Evolutionary conservation across 1,140 invertebrate species (phyloP), one percentile per base, ranked within the genome.

Genomic region (Drosophila pandora): DNA sequence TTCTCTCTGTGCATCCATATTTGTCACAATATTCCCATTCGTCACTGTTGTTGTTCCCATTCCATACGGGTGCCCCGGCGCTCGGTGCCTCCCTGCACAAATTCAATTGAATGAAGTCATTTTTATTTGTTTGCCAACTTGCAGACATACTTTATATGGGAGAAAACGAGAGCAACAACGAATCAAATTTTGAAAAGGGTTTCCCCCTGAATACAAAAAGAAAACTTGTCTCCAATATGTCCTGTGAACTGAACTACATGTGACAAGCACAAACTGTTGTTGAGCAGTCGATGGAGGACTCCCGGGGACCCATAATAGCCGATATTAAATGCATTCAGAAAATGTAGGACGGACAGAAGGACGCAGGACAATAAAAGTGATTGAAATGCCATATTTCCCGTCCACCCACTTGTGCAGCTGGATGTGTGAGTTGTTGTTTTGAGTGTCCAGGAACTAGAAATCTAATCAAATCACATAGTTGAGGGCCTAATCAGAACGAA

Each of bases 71-170:
- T 9, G 56, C 71, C 34, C 34, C 2, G 32, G 32, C 10, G n/a
- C 34, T 10, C 34, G 72, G 39, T 21, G n/a, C 9, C 56, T 45
- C 58, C 60, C 69, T 64, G 59, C 65, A 71, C 60, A 87, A 75
- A 88, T 70, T 82, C 82, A 82, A 88, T 87, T 82, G 79, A 87
- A 82, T 87, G 62, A 87, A 88, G 78, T 88, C 83, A 87, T 70
- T 87, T 82, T 82, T 87, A 83, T 87, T 88, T 87, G 83, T 88
- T 88, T 82, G 79, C 54, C 82, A 82, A 85, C 65, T 80, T 73
- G 72, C 72, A 84, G 60, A 72, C 45, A 75, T 37, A 76, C 65
- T 17, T 13, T 43, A 43, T 43, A 75, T 59, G 64, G 37, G 59
- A 34, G 34, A 34, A 25, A 60, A 56, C 43, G 70, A 54, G 54